Evolutionary conservation across 2,797 vertebrate genomes (phyloP), one percentile per base, ranked within the genome.

Genomic region (Limosa lapponica): DNA sequence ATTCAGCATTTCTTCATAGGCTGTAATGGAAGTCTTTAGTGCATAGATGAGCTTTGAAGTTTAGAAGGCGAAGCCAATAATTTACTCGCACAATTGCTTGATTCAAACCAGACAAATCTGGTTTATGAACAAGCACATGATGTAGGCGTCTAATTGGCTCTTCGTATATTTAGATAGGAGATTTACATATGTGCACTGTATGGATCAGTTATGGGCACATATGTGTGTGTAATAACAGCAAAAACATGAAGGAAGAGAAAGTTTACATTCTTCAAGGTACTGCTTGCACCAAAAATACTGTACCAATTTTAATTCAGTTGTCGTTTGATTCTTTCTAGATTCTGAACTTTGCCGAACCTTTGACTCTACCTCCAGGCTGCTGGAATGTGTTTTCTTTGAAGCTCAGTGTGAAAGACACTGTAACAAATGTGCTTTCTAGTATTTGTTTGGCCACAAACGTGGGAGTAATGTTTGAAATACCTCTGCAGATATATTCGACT

Each of bases 371-470:
- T 87, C 98, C 98, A 88, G 99, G 99, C 94, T 99, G 99, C 98
- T 99, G 99, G 99, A 98, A 97, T 78, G 89, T 99, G 82, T 98
- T 99, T 97, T 99, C 99, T 95, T 98, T 99, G 94, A 98, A 98
- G 97, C 97, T 99, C 83, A 97, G 97, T 92, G 97, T 98, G 97
- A 98, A 97, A 97, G 97, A 98, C 32, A 91, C 98, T 96, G 98
- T 98, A 46, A 62, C 98, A 89, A 98, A 98, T 95, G 95, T 99
- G 51, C 95, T 98, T 95, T 98, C 98, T 82, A 98, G 97, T 77
- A 93, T 99, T 86, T 98, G 98, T 93, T 98, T 99, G 95, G 94
- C 98, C 70, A 99, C 99, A 96, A 99, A 98, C 90, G 90, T 98
- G 84, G 99, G 99, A 82, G 91, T 98, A 17, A 69, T 98, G 58